Conservation (phyloP, 2,888 invertebrate species). For the Helicoverpa assulta region DNA sequence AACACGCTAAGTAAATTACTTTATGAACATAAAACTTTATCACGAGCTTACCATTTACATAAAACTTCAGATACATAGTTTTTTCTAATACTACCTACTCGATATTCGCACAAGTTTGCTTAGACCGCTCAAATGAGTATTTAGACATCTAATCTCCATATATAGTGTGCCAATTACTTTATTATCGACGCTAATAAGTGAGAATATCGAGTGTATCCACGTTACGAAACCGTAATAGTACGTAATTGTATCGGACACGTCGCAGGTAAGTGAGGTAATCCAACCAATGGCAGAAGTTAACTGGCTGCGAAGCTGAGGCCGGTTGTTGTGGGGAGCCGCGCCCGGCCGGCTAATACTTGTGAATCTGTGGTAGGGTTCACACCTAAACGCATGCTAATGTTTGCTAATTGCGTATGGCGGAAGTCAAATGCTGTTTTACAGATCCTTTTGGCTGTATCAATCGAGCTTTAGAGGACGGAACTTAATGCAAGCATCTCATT, state of each 20-base stretch:
- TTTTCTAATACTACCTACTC: constrained; percentile 34
- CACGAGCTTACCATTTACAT: constrained; percentile 29
- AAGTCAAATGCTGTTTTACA: background rate
- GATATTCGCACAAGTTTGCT: constrained; percentile 42
- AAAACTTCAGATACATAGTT: constrained; percentile 11
- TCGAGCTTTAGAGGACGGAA: background rate
- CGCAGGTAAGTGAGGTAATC: constrained; percentile 80
- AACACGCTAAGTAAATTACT: constrained; percentile 18
- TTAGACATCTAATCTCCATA: constrained; percentile 63
- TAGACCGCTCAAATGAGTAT: constrained; percentile 30
- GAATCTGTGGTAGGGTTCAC: constrained; percentile 67
- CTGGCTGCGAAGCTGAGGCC: constrained; percentile 67
- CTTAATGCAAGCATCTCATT: background rate
- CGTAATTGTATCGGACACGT: constrained; percentile 82
- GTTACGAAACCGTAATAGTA: constrained; percentile 78
- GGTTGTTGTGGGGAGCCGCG: constrained; percentile 70
- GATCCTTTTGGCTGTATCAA: background rate
- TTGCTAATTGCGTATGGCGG: constrained; percentile 3
- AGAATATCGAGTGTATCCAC: constrained; percentile 74
- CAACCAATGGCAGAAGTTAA: constrained; percentile 77
- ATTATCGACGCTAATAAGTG: constrained; percentile 73
- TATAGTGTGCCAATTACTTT: constrained; percentile 64
- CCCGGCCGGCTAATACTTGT: constrained; percentile 77
- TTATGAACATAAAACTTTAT: constrained; percentile 31
- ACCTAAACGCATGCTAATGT: constrained; percentile 31